A percentile compares a stretch with the other conserved stretches of the same genome.
phyloP scores from a whole-genome alignment of 2,888 invertebrate species.

The Drosophila sordidula region DNA sequence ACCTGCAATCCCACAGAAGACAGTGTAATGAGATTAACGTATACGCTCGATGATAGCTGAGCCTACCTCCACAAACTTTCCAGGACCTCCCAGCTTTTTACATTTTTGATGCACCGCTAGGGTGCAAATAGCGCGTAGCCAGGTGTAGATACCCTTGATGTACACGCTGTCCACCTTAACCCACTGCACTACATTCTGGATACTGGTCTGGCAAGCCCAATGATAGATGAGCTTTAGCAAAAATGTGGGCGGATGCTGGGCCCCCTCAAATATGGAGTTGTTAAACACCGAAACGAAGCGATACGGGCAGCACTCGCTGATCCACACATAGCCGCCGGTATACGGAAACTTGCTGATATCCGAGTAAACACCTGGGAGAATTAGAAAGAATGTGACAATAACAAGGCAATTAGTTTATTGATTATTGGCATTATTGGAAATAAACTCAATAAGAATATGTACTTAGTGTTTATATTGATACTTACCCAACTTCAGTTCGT shows the following conservation, averaged over 20 bases:
- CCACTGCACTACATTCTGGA: constrained; percentile 95
- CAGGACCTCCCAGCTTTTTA: constrained; percentile 90
- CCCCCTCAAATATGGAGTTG: constrained; percentile 94
- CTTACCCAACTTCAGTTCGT: constrained; percentile 90
- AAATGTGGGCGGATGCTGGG: constrained; percentile 93
- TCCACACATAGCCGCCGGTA: constrained; percentile 96
- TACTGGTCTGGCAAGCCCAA: constrained; percentile 96
- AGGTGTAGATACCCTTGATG: constrained; percentile 89
- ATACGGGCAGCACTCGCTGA: constrained; percentile 94
- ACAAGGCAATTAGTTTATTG: neutral
- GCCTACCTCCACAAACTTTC: constrained; percentile 88
- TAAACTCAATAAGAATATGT: neutral
- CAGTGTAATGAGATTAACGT: neutral
- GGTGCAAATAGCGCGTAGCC: constrained; percentile 91
- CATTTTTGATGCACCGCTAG: constrained; percentile 92
- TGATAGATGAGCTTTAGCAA: constrained; percentile 94
- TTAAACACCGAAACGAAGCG: constrained; percentile 94
- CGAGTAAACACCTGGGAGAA: constrained; percentile 90
- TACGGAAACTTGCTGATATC: constrained; percentile 94
- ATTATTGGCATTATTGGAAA: too few species aligned
- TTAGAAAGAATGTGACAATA: neutral
- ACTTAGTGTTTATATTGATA: neutral
- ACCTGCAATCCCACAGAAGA: constrained; percentile 80
- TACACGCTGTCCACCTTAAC: constrained; percentile 91
- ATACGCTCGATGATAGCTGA: neutral